These are phyloP conservation scores for Metridium senile DNA, from an alignment of 92 coral and sea anemone species.

Conservation along the genomic window DNA sequence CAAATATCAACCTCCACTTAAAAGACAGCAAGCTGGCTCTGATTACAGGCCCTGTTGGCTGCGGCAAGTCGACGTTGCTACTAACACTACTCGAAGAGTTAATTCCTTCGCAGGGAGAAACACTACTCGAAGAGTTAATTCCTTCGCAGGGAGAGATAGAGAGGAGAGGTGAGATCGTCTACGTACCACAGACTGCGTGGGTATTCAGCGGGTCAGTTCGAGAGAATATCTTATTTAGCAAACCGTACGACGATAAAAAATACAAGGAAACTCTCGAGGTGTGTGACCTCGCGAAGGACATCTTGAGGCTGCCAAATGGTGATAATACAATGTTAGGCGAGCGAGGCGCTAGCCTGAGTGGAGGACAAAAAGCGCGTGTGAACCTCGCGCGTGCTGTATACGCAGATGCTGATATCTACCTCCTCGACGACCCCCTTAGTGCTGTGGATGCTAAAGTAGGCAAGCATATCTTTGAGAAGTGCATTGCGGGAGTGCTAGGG, in stretches of 20 bases:
- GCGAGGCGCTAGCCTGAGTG: conserved; percentile 86
- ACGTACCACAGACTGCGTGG: conserved; percentile 91
- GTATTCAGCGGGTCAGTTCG: conserved; percentile 77
- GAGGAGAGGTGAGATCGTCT: conserved; percentile 60
- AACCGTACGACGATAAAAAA: conserved; percentile 69
- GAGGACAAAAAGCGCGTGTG: conserved; percentile 92
- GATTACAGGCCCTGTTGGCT: conserved; percentile 86
- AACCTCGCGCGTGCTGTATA: conserved; percentile 94
- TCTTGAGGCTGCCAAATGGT: conserved; percentile 69
- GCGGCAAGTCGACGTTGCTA: conserved; percentile 83
- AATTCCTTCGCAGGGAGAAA: conserved; percentile 65
- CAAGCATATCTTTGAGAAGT: conserved; percentile 86
- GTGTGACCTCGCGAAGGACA: conserved; percentile 79
- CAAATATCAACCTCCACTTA: conserved; percentile 62
- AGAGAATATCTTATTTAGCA: conserved; percentile 82
- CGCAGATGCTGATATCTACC: conserved; percentile 81
- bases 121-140: conserved; percentile 73
- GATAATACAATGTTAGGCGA: conserved; percentile 81
- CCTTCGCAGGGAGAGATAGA: conserved; percentile 64
- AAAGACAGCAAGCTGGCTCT: conserved; percentile 51
- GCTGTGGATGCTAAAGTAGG: conserved; percentile 95
- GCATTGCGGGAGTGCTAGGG: conserved; percentile 74
- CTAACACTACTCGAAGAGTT: conserved; percentile 76
- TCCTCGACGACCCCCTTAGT: conserved; percentile 85
- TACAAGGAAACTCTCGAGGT: conserved; percentile 77